A percentile compares a stretch with the other conserved stretches of the same genome.
phyloP scores from a whole-genome alignment of 1,140 invertebrate species.

The Apis dorsata region DNA sequence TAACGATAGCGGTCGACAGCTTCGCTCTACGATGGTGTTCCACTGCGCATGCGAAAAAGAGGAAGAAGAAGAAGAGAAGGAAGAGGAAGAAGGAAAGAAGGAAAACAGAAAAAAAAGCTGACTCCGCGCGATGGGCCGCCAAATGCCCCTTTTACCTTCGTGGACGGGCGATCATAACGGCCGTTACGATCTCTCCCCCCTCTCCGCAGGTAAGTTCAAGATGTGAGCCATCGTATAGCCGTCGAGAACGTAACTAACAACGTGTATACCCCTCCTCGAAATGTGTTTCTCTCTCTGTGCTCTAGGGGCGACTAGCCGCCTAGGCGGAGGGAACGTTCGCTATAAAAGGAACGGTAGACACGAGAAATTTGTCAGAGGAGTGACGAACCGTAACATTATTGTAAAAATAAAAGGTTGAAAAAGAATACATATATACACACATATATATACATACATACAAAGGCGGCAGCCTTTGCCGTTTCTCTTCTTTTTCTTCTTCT shows the following conservation, averaged over 20 bases:
- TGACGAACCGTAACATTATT: slow-evolving; percentile 55
- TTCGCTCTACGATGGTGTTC: too few relatives aligned
- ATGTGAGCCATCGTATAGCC: slow-evolving; percentile 59
- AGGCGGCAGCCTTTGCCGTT: slow-evolving; percentile 54
- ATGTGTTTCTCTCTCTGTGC: slow-evolving; percentile 29
- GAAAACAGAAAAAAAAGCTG: too few relatives aligned
- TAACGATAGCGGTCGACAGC: too few relatives aligned
- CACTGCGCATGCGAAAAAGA: too few relatives aligned
- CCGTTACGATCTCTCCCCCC: slow-evolving; percentile 11
- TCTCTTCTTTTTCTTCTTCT: too few relatives aligned
- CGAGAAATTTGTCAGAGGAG: slow-evolving; percentile 67
- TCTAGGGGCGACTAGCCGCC: slow-evolving; percentile 56
- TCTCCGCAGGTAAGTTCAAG: slow-evolving; percentile 40
- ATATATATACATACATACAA: background rate
- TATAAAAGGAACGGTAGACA: slow-evolving; percentile 69
- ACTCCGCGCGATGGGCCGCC: background rate
- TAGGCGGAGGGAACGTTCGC: slow-evolving; percentile 60
- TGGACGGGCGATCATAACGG: background rate
- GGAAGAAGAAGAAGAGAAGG: too few relatives aligned
- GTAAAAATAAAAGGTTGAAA: slow-evolving; percentile 23
- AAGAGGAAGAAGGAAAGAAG: too few relatives aligned
- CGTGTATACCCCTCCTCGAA: slow-evolving; percentile 56
- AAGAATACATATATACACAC: background rate
- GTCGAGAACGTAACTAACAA: slow-evolving; percentile 9
- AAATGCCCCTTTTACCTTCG: slow-evolving; percentile 43